Evolutionary conservation across 2,797 vertebrate genomes (phyloP), one percentile per base, ranked within the genome.

Genomic region (Sylvia borin): DNA sequence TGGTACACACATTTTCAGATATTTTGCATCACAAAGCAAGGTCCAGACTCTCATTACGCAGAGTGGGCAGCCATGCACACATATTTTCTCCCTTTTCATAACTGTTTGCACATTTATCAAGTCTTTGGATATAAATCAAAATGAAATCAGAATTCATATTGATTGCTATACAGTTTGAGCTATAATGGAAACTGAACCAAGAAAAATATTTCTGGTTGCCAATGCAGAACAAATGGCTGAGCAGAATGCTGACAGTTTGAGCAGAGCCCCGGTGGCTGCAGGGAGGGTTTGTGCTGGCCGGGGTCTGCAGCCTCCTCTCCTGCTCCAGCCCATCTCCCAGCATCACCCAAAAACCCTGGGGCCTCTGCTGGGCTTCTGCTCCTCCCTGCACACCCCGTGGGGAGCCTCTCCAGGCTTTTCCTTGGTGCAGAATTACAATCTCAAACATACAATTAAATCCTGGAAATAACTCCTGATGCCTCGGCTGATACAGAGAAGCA

Each of bases 51-150:
- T 68, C 48, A 20, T 17, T 85, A 40, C 1, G 0, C 17, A 31
- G 67, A 51, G 40, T 0, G 15, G 36, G 64, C 57, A 85, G 40
- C 12, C 16, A 0, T 2, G 47, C 31, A 42, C 29, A 2, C 4
- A 1, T 45, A 34, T 74, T 75, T 61, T 11, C 64, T 58, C 73
- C 25, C 24, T 73, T 42, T 80, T 60, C 84, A 71, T 64, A 88
- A 57, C 19, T 13, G 19, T 50, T 57, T 21, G 50, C 26, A 19
- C 64, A 79, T 89, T 47, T 66, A 40, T 71, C 65, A 74, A 64
- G 16, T 16, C 79, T 61, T 76, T 38, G 26, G 60, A 60, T 57
- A 91, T 92, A 89, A 91, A 91, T 71, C 72, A 92, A 74, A 83
- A 67, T 36, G 31, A 43, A 85, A 85, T 53, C 5, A 0, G 29